These are phyloP conservation scores for Polydesmus complanatus DNA, from an alignment of 2,888 invertebrate species.

Conservation along the genomic window DNA sequence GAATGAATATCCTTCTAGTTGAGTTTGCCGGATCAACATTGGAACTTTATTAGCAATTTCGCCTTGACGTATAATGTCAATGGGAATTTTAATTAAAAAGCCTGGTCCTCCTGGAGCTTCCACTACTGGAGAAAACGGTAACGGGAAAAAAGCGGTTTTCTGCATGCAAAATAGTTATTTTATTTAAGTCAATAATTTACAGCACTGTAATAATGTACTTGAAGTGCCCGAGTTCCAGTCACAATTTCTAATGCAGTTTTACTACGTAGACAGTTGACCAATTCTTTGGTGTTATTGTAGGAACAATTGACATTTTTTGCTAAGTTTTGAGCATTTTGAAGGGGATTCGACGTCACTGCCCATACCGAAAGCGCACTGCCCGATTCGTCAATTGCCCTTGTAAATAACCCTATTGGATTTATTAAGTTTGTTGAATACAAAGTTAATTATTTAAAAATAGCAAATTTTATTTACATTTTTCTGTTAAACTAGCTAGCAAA, in stretches of 20 bases:
- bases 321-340: background rate
- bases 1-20: background rate
- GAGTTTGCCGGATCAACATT: background rate
- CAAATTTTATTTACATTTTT: too few species aligned
- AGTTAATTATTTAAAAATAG: too few species aligned
- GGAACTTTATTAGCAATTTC: background rate
- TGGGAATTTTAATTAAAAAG: background rate
- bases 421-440: too few species aligned
- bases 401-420: background rate
- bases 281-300: background rate
- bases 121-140: background rate
- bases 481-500: too few species aligned
- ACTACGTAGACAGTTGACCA: background rate
- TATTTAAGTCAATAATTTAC: background rate
- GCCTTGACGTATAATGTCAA: background rate
- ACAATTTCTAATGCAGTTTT: background rate
- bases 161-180: background rate
- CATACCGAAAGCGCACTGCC: background rate
- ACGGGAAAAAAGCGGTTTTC: background rate
- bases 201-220: background rate
- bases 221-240: background rate
- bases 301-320: background rate
- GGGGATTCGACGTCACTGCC: background rate
- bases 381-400: background rate
- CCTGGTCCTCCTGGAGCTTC: background rate